Conservation (phyloP, 2,797 vertebrate species). For the Poecile montanus region DNA sequence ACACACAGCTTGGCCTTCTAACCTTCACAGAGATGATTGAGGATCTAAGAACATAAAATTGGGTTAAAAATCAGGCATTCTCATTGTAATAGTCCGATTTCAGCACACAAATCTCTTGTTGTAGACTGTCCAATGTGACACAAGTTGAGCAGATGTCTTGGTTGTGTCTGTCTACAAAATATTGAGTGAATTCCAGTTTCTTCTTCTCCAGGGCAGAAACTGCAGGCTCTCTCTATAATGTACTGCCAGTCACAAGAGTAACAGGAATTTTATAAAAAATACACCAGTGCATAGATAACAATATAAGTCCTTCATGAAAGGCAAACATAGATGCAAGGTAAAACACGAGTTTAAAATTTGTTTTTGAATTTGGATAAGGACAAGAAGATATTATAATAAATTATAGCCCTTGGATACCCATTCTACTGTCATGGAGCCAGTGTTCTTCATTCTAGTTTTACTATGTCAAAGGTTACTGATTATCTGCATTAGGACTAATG, state of each 20-base stretch:
- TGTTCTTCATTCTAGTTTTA: not conserved
- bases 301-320: not conserved
- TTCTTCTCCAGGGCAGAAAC: not conserved
- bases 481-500: not conserved
- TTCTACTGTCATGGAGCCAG: not conserved
- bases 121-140: not conserved
- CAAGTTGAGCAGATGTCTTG: not conserved
- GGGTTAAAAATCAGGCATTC: not conserved
- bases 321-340: not conserved
- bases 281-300: not conserved
- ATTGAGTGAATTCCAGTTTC: not conserved
- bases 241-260: not conserved
- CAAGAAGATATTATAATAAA: not conserved
- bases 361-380: not conserved
- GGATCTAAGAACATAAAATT: not conserved
- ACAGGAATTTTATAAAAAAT: not conserved
- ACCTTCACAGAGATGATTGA: not conserved
- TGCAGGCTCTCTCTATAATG: not conserved
- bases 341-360: not conserved
- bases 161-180: not conserved
- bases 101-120: accelerated
- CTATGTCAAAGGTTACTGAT: not conserved
- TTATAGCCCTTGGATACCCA: not conserved
- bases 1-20: not conserved
- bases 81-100: not conserved